Evolutionary conservation across 2,888 invertebrate genomes (phyloP).

Genomic region (Bhutanitis thaidina): DNA sequence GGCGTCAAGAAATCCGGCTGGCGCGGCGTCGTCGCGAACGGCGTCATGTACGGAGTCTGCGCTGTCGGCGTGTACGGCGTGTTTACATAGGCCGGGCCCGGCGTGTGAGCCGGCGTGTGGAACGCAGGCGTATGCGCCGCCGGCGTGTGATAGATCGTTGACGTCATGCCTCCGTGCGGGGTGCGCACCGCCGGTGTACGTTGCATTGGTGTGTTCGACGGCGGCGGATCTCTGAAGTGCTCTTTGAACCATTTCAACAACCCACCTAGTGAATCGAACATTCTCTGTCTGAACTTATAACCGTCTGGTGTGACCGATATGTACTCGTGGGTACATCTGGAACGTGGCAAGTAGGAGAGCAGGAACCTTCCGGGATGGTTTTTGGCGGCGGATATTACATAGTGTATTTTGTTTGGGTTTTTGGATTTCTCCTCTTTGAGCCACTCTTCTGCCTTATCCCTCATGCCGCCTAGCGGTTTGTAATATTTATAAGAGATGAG

Average conservation of each 20-base stretch:
- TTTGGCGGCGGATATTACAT: conserved; percentile 90
- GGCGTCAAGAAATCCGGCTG: conserved; percentile 72
- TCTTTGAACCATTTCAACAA: conserved; percentile 98
- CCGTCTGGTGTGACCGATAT: conserved; percentile 96
- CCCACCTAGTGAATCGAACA: conserved; percentile 88
- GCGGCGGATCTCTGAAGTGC: conserved; percentile 95
- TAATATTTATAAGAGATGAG: conserved; percentile 95
- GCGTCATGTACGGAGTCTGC: conserved; percentile 96
- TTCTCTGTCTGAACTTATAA: conserved; percentile 92
- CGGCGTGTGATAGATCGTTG: conserved; percentile 76
- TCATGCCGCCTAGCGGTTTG: conserved; percentile 86
- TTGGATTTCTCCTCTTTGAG: conserved; percentile 94
- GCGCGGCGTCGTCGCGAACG: conserved; percentile 89
- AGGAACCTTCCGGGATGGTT: conserved; percentile 95
- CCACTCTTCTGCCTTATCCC: conserved; percentile 92
- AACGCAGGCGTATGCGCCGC: conserved; percentile 81
- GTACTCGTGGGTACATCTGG: conserved; percentile 93
- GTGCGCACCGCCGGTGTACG: conserved; percentile 86
- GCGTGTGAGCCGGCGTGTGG: conserved; percentile 86
- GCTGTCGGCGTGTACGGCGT: conserved; percentile 95
- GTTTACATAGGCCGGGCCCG: conserved; percentile 85
- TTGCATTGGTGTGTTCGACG: conserved; percentile 84
- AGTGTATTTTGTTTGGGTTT: conserved; percentile 93
- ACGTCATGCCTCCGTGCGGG: conserved; percentile 73
- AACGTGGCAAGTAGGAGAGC: conserved; percentile 94